Evolutionary conservation across 2,888 invertebrate genomes (phyloP).

Genomic region (Zaprionus lineosus): DNA sequence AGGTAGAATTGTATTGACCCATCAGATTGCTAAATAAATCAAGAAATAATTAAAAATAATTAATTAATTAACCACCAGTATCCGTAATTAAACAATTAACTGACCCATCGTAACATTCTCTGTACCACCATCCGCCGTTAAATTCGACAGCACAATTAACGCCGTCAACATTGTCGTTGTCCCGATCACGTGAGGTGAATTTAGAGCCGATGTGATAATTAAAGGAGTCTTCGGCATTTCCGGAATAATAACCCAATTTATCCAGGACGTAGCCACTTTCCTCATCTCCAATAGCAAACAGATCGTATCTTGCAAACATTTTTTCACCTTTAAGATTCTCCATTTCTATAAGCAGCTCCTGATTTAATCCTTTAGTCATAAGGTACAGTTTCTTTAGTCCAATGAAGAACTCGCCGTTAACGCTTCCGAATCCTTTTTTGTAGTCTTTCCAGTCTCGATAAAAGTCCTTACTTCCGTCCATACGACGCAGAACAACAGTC

Average conservation of each 20-base stretch:
- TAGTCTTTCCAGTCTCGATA: slow-evolving; percentile 37
- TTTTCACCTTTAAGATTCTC: slow-evolving; percentile 14
- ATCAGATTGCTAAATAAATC: too few species aligned
- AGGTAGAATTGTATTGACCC: too few species aligned
- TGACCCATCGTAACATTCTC: slow-evolving; percentile 38
- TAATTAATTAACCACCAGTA: too few species aligned
- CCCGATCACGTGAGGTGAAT: slow-evolving; percentile 36
- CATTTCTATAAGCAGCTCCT: slow-evolving; percentile 34
- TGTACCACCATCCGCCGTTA: slow-evolving; percentile 42
- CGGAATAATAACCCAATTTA: slow-evolving; percentile 26
- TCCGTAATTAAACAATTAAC: too few species aligned
- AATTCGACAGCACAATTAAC: slow-evolving; percentile 18
- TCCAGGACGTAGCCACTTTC: slow-evolving; percentile 3
- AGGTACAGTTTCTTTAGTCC: slow-evolving; percentile 27
- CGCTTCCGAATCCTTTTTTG: slow-evolving; percentile 37
- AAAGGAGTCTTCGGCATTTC: slow-evolving; percentile 35
- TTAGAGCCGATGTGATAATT: slow-evolving; percentile 29
- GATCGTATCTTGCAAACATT: slow-evolving; percentile 20
- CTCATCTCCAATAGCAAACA: slow-evolving; percentile 28
- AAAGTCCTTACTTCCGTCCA: slow-evolving; percentile 43
- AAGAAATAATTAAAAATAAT: too few species aligned
- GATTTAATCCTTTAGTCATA: slow-evolving; percentile 14
- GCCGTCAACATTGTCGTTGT: slow-evolving; percentile 12
- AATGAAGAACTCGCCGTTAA: slow-evolving; percentile 41
- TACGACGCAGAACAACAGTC: slow-evolving; percentile 32